Percentiles rank a stretch among this genome's conserved stretches.
Evolutionary conservation across 2,797 vertebrate genomes (phyloP).

Genomic region (Tapirus indicus): DNA sequence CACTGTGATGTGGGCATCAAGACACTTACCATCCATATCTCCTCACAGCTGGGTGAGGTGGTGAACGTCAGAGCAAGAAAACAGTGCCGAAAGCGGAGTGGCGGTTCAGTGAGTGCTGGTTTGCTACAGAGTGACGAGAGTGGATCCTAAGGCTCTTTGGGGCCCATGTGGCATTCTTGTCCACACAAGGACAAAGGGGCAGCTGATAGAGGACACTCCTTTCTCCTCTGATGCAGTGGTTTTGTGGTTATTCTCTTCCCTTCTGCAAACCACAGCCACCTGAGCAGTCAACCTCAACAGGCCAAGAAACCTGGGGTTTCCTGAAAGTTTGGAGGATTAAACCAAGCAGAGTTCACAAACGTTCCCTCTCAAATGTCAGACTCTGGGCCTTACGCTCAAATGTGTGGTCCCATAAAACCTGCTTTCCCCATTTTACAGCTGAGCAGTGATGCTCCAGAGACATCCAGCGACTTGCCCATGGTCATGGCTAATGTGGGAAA

Average conservation of each 20-base stretch:
- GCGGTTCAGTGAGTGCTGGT: background rate
- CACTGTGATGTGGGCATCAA: fast-evolving
- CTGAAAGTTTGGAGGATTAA: background rate
- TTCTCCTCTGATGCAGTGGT: background rate
- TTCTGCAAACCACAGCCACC: background rate
- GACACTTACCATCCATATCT: background rate
- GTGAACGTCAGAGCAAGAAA: background rate
- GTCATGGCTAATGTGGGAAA: background rate
- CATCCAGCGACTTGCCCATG: fast-evolving
- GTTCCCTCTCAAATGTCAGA: background rate
- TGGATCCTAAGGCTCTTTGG: background rate
- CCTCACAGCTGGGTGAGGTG: background rate
- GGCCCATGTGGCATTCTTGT: background rate
- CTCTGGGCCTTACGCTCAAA: too few species aligned
- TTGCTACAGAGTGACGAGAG: background rate
- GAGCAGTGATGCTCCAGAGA: background rate
- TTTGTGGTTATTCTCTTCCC: background rate
- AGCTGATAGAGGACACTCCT: too few species aligned
- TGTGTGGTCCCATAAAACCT: background rate
- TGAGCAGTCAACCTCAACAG: background rate
- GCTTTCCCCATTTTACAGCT: background rate
- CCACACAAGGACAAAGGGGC: background rate
- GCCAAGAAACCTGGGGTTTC: background rate
- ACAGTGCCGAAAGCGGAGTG: fast-evolving
- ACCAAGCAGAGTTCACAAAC: background rate